phyloP scores from a whole-genome alignment of 2,113 vertebrate species.

The Prunella fulvescens region DNA sequence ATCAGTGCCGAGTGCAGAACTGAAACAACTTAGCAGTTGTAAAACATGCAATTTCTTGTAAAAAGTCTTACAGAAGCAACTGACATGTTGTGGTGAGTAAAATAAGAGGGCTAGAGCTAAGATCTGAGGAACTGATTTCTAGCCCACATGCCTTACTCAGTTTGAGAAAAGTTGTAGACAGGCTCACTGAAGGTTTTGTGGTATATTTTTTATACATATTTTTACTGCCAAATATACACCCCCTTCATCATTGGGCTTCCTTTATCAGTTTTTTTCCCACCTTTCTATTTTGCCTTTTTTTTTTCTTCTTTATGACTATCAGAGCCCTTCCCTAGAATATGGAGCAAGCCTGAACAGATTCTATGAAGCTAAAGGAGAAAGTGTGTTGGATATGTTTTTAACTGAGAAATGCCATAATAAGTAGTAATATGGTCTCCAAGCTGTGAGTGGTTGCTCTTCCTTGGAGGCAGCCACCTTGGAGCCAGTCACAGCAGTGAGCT shows the following conservation, averaged over 20 bases:
- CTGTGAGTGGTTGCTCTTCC: neutral
- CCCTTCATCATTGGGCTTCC: neutral
- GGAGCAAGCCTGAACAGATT: neutral
- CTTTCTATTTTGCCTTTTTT: neutral
- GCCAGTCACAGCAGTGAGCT: constrained; percentile 35
- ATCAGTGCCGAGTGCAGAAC: accelerated
- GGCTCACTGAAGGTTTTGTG: neutral
- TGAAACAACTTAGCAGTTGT: neutral
- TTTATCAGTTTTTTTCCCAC: neutral
- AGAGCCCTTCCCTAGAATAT: neutral
- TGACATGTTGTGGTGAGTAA: accelerated
- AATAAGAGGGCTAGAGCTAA: neutral
- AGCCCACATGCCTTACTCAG: neutral
- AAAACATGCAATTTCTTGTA: neutral
- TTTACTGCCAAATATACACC: neutral
- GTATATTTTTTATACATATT: neutral
- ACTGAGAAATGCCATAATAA: neutral
- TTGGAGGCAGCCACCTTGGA: constrained; percentile 17
- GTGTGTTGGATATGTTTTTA: neutral
- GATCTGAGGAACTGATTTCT: neutral
- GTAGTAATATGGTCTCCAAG: neutral
- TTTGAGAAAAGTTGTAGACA: neutral
- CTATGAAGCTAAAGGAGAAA: neutral
- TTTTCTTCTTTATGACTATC: neutral
- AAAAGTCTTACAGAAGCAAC: neutral